Percentiles rank a stretch among this genome's conserved stretches.
Evolutionary conservation across 2,797 vertebrate species (phyloP).

Genomic region (Acanthis flammea): DNA sequence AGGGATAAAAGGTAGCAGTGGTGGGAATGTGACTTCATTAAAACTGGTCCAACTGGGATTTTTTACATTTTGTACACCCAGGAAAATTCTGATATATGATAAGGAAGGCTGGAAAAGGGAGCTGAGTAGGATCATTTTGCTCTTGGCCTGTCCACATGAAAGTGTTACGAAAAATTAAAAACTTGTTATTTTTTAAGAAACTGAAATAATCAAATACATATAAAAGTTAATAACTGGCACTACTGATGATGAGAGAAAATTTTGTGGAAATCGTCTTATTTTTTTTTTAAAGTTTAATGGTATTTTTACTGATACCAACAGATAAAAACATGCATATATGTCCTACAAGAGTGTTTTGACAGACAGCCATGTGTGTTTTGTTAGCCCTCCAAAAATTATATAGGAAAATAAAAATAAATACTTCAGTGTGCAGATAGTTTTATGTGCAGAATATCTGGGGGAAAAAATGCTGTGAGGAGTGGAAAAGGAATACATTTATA

Average conservation of each 20-base stretch:
- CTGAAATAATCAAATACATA: neutral
- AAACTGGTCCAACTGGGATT: neutral
- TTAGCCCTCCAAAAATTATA: neutral
- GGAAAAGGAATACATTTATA: neutral
- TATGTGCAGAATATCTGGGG: fast-evolving
- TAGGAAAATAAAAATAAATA: neutral
- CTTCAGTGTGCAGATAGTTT: neutral
- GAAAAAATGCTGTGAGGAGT: fast-evolving
- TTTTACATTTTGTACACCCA: neutral
- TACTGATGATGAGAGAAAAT: neutral
- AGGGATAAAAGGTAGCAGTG: neutral
- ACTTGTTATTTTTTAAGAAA: neutral
- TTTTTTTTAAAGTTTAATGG: neutral
- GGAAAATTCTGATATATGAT: neutral
- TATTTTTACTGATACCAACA: neutral
- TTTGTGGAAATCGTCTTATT: neutral
- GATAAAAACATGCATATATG: neutral
- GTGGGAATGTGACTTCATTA: neutral
- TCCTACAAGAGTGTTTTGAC: neutral
- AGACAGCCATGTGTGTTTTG: neutral
- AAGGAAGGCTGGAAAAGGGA: neutral
- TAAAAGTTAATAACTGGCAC: neutral
- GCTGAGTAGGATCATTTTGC: neutral
- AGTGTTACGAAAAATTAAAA: neutral
- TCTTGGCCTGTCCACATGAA: neutral